Evolutionary conservation across 2,797 vertebrate species (phyloP), one percentile per base, ranked within the genome.

Genomic region (Crax fasciolata): DNA sequence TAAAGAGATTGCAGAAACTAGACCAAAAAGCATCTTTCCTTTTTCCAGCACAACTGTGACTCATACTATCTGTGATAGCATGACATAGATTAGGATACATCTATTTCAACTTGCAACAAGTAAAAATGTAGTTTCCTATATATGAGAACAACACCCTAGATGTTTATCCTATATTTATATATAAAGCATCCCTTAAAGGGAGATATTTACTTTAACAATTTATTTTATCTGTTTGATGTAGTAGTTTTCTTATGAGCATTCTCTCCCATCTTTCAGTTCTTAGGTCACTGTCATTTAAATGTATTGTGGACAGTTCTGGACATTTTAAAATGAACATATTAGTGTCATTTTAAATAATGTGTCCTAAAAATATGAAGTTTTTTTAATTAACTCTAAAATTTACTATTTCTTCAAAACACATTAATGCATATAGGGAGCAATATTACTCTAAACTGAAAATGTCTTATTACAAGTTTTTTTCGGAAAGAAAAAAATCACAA

Each of bases 1-100:
- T 81, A 76, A 87, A 57, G 32, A 72, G 32, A 80, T 46, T n/a
- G 17, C 21, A 84, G 25, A 7, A 87, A 90, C 67, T 6, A 86
- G 28, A 48, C 3, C 82, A 65, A 61, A 3, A 23, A 61, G 12
- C n/a, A 13, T 41, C 55, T 23, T 17, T 10, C 23, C 12, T 32
- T 58, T 10, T 63, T 91, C 41, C 73, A 73, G 51, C 75, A 10
- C 8, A 89, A 16, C 17, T 68, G 23, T 51, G 70, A 63, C 4
- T 46, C 24, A 55, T 41, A 10, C 1, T 74, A 66, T 21, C 32
- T 35, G 20, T n/a, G n/a, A 44, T n/a, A 86, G 62, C 35, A 80
- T 63, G 6, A 16, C 5, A 41, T 67, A 41, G 15, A 73, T 63
- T 5, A 71, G 1, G 5, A 52, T 38, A 54, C 2, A 28, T 20